Evolutionary conservation across 1,140 invertebrate species (phyloP).

Genomic region (Hypothenemus hampei): DNA sequence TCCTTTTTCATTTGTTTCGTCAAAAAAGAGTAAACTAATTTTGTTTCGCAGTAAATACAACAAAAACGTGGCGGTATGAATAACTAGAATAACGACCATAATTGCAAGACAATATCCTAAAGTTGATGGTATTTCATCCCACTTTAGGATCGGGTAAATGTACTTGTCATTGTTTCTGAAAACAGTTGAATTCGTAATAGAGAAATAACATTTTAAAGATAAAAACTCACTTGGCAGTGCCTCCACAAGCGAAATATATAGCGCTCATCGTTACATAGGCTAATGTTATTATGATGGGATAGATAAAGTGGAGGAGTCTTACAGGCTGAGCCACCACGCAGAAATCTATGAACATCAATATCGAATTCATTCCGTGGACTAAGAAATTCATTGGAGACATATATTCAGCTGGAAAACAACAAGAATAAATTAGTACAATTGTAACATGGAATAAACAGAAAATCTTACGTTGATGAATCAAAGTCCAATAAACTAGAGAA

Average conservation of each 20-base stretch:
- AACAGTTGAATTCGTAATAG: background rate
- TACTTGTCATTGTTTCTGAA: background rate
- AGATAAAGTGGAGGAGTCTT: slow-evolving; percentile 63
- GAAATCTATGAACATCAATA: slow-evolving; percentile 70
- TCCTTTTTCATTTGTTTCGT: too few relatives aligned
- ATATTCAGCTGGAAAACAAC: slow-evolving; percentile 37
- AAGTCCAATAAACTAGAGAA: slow-evolving; percentile 60
- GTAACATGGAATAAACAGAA: background rate
- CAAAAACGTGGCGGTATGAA: background rate
- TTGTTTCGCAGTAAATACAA: slow-evolving; percentile 29
- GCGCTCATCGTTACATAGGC: slow-evolving; percentile 66
- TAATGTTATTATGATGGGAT: slow-evolving; percentile 57
- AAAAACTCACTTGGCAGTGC: slow-evolving; percentile 53
- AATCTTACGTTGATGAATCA: slow-evolving; percentile 53
- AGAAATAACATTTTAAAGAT: background rate
- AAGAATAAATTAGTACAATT: background rate
- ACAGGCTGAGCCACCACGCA: slow-evolving; percentile 64
- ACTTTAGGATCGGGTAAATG: slow-evolving; percentile 10
- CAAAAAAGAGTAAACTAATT: slow-evolving; percentile 27
- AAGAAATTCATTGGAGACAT: slow-evolving; percentile 63
- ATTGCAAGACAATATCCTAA: background rate
- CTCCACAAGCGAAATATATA: slow-evolving; percentile 67
- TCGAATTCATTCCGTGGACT: slow-evolving; percentile 67
- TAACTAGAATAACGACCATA: background rate
- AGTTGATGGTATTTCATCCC: background rate